Evolutionary conservation across 2,113 vertebrate species (phyloP).

Genomic region (Istiophorus platypterus): DNA sequence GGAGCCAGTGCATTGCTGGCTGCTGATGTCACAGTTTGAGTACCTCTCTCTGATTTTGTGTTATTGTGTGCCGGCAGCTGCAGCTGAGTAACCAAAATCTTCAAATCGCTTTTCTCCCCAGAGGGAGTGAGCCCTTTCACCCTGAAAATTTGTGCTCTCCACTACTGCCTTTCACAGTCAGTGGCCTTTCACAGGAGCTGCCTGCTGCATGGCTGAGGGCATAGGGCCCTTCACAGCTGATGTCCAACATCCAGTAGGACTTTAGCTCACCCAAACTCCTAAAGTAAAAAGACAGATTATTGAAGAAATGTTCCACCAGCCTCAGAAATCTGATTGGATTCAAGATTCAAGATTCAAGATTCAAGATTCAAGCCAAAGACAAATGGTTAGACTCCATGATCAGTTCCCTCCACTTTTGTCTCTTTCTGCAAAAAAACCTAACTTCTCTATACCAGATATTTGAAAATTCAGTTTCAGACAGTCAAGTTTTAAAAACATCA

Average conservation of each 20-base stretch:
- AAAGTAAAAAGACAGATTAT: slow-evolving; percentile 14
- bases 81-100: slow-evolving; percentile 88
- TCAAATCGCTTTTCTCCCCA: slow-evolving; percentile 77
- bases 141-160: slow-evolving; percentile 37
- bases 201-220: slow-evolving; percentile 6
- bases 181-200: slow-evolving; percentile 21
- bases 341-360: background rate
- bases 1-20: slow-evolving; percentile 89
- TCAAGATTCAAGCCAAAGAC: slow-evolving; percentile 10
- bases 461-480: background rate
- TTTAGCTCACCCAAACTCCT: background rate
- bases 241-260: background rate
- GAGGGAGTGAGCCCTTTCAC: slow-evolving; percentile 51
- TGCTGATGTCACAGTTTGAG: slow-evolving; percentile 90
- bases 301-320: slow-evolving; percentile 12
- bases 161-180: slow-evolving; percentile 19
- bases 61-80: slow-evolving; percentile 86
- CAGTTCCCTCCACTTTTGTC: background rate
- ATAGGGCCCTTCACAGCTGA: slow-evolving; percentile 3
- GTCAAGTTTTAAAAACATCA: background rate
- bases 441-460: background rate
- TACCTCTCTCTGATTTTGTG: slow-evolving; percentile 84
- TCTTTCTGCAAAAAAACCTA: background rate
- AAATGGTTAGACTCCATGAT: background rate
- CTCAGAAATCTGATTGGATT: slow-evolving; percentile 19